Percentiles rank a stretch among this genome's conserved stretches.
phyloP scores from a whole-genome alignment of 92 coral and sea anemone species.

The Parazoanthus swiftii region DNA sequence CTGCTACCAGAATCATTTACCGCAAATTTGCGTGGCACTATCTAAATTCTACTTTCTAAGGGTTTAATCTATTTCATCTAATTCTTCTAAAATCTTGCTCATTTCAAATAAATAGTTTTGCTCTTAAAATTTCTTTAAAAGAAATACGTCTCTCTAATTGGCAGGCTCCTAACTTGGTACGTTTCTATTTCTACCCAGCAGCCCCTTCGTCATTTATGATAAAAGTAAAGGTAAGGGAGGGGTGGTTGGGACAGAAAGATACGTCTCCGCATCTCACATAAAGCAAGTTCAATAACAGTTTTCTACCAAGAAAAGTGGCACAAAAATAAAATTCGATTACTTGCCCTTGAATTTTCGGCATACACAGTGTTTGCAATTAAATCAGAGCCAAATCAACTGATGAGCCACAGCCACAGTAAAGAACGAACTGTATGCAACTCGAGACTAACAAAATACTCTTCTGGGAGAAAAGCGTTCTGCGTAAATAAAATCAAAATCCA shows the following conservation, averaged over 20 bases:
- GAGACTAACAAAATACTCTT: neutral
- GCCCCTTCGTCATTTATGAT: neutral
- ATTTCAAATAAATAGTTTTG: constrained; percentile 28
- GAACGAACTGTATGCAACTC: neutral
- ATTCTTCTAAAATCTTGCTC: constrained; percentile 8
- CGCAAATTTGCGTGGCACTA: neutral
- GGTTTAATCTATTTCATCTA: neutral
- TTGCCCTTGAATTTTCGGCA: neutral
- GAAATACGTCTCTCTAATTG: neutral
- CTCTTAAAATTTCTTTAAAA: constrained; percentile 23
- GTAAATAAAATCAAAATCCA: too few relatives aligned
- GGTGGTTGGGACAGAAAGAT: neutral
- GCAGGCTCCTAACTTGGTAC: neutral
- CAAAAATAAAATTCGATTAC: neutral
- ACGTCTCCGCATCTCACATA: neutral
- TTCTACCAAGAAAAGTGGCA: neutral
- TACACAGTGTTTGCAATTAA: neutral
- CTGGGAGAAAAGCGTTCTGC: neutral
- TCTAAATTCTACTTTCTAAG: neutral
- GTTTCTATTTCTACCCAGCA: neutral
- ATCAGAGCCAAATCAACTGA: neutral
- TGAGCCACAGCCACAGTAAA: neutral
- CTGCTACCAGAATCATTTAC: neutral
- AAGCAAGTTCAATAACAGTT: neutral
- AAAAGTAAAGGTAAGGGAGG: neutral